Evolutionary conservation across 2,113 vertebrate species (phyloP).

Genomic region (Ariopsis seemanni): DNA sequence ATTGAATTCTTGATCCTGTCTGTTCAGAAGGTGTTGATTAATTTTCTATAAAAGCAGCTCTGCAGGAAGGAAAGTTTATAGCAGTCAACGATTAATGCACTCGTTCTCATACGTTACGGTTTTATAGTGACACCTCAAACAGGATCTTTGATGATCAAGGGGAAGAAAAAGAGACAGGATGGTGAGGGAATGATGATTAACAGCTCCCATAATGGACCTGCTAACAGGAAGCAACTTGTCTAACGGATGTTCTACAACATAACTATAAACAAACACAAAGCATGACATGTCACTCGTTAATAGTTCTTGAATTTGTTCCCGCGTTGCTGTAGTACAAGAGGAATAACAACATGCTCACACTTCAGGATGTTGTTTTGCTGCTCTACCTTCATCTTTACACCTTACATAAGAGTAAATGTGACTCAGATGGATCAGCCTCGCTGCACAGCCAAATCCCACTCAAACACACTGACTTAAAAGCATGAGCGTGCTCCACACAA

Average conservation of each 20-base stretch:
- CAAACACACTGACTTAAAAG: not conserved
- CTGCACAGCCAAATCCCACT: conserved; percentile 12
- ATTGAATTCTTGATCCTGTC: not conserved
- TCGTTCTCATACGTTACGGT: not conserved
- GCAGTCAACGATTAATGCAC: not conserved
- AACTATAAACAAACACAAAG: not conserved
- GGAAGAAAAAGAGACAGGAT: not conserved
- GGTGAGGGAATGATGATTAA: not conserved
- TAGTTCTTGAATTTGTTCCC: not conserved
- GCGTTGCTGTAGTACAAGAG: not conserved
- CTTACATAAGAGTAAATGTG: conserved; percentile 36
- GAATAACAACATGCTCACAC: not conserved
- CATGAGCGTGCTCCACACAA: not conserved
- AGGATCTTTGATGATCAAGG: not conserved
- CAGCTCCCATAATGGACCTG: no score
- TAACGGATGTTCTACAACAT: not conserved
- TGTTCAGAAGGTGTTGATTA: not conserved
- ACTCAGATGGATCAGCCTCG: conserved; percentile 7
- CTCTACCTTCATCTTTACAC: not conserved
- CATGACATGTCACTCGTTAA: not conserved
- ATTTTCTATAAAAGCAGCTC: not conserved
- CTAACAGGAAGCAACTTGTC: not conserved
- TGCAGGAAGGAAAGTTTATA: not conserved
- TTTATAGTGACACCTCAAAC: not conserved
- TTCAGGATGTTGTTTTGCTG: not conserved